Conservation (phyloP, 2,113 vertebrate species). For the Macquaria australasica region DNA sequence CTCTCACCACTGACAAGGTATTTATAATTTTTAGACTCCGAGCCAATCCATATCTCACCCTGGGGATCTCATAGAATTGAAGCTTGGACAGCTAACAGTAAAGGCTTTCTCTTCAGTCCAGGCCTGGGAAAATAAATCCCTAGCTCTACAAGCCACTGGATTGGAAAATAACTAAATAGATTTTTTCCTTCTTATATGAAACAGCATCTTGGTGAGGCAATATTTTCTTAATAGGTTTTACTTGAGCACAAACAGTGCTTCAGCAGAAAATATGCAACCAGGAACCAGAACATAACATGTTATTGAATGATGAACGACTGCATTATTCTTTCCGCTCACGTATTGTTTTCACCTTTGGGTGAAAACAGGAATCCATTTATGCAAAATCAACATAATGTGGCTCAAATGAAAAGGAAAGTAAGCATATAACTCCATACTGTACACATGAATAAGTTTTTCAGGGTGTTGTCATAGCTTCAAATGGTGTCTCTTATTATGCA, state of each 20-base stretch:
- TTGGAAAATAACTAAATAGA: conserved; percentile 79
- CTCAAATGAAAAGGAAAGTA: conserved; percentile 58
- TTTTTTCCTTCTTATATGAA: conserved; percentile 69
- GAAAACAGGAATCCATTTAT: conserved; percentile 63
- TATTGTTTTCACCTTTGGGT: conserved; percentile 70
- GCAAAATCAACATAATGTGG: conserved; percentile 64
- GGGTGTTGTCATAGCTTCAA: conserved; percentile 39
- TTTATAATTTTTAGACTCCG: conserved; percentile 59
- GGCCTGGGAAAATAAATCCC: conserved; percentile 64
- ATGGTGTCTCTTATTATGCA: conserved; percentile 37
- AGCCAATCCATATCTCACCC: conserved; percentile 69
- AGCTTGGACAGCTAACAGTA: conserved; percentile 62
- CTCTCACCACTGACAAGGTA: conserved; percentile 57
- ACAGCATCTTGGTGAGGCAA: conserved; percentile 66
- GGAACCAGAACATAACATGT: conserved; percentile 69
- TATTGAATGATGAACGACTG: conserved; percentile 75
- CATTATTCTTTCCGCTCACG: conserved; percentile 52
- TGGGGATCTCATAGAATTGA: conserved; percentile 66
- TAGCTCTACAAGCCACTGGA: conserved; percentile 72
- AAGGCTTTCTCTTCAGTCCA: conserved; percentile 68
- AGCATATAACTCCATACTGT: conserved; percentile 54
- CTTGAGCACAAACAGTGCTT: conserved; percentile 71
- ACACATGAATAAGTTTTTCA: conserved; percentile 57
- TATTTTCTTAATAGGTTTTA: conserved; percentile 78
- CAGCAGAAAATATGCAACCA: conserved; percentile 73